Evolutionary conservation across 2,888 invertebrate genomes (phyloP), one percentile per base, ranked within the genome.

Genomic region (Hydriomena furcata): DNA sequence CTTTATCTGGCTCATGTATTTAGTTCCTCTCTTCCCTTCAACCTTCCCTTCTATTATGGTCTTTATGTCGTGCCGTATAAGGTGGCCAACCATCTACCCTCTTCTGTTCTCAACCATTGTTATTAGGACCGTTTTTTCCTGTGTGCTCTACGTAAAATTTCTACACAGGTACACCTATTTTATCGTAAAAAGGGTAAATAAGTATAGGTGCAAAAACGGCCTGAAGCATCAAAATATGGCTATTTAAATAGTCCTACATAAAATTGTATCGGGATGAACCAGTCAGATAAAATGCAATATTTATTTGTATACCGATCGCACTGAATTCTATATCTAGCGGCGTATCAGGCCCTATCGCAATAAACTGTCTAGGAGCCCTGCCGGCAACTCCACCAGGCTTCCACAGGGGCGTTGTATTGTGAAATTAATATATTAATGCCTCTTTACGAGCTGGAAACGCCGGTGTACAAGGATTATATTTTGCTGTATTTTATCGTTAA

Each of bases 381-480:
- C 17, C 23, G 36, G 8, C 30, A 25, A 21, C 25, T 24, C 37
- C 11, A 12, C 13, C 38, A 36, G 41, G 41, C 35, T 32, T 42
- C 43, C 47, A 41, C 40, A 32, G 38, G 34, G 28, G 58, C 51
- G 55, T 34, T 43, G 50, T 52, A 41, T 37, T 45, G 41, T 50
- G 52, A 37, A 47, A 55, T 55, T 48, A 58, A 58, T 47, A 55
- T 52, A 55, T 55, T 58, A 60, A 55, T 52, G 49, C 49, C 53
- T 58, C 31, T 60, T 60, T 60, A 60, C 53, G 60, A 55, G 38
- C 30, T 5, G 5, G 28, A 12, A 30, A 43, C 34, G 11, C 35
- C 45, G 38, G 34, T 34, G 25, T 38, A 34, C 31, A 36, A 13
- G 30, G 40, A 41, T 51, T 35, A 41, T 40, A 24, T 25, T 25